A percentile compares a stretch with the other conserved stretches of the same genome.
phyloP scores from a whole-genome alignment of 2,797 vertebrate genomes.

The Darevskia mixta region DNA sequence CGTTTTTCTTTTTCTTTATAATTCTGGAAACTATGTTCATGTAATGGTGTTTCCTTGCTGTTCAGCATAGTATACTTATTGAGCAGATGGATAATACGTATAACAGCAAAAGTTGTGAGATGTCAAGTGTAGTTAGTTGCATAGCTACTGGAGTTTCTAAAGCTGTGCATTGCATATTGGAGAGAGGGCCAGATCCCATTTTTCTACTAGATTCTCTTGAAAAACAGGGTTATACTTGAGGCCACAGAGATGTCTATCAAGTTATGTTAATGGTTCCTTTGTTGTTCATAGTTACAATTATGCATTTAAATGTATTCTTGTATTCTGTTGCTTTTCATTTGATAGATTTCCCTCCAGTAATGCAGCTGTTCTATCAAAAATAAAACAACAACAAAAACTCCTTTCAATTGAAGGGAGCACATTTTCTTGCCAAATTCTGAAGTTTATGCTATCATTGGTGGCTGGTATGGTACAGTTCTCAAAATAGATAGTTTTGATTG shows the following conservation, averaged over 20 bases:
- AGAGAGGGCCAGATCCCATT: not conserved
- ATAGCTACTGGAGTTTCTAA: not conserved
- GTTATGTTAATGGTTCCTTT: not conserved
- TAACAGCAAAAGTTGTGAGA: not conserved
- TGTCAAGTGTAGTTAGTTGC: not conserved
- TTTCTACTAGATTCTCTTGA: not conserved
- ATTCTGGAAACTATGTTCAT: not conserved
- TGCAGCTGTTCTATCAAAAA: not conserved
- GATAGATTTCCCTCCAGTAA: slow-evolving; percentile 6
- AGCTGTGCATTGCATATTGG: not conserved
- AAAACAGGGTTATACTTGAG: not conserved
- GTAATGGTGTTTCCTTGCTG: not conserved
- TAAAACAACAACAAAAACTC: not conserved
- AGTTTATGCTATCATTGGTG: not conserved
- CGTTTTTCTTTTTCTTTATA: not conserved
- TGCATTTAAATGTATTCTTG: slow-evolving; percentile 22
- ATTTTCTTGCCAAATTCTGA: slow-evolving; percentile 27
- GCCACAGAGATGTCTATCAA: not conserved
- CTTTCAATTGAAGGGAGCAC: slow-evolving; percentile 24
- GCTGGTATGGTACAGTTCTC: slow-evolving; percentile 17
- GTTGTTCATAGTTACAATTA: not conserved
- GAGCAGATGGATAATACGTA: not conserved
- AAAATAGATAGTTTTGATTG: slow-evolving; percentile 35
- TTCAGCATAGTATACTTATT: not conserved
- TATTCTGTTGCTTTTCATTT: slow-evolving; percentile 12